These are phyloP conservation scores for Chaunax sp. DNA, from an alignment of 2,797 vertebrate genomes.

Conservation along the genomic window DNA sequence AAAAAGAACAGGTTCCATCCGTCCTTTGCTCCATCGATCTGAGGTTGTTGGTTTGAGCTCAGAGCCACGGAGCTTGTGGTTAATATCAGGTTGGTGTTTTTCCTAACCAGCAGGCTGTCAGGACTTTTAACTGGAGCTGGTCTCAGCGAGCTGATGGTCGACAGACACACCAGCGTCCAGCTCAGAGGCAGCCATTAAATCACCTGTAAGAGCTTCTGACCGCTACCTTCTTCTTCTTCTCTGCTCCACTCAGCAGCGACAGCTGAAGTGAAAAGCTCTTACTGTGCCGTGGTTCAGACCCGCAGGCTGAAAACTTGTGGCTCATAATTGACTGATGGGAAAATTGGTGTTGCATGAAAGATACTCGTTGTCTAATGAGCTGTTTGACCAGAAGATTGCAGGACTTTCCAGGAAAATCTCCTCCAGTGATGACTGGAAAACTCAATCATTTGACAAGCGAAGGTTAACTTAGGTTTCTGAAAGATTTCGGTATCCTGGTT, in stretches of 20 bases:
- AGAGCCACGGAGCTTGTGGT: conserved; percentile 40
- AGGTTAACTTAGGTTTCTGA: no score
- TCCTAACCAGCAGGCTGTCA: conserved; percentile 48
- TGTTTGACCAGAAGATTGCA: background rate
- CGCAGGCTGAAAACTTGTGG: conserved; percentile 13
- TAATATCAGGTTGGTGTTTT: conserved; percentile 56
- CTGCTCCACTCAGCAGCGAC: conserved; percentile 20
- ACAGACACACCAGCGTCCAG: conserved; percentile 11
- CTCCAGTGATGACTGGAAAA: no score
- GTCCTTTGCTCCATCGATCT: no score
- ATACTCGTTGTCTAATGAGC: background rate
- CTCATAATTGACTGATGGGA: background rate
- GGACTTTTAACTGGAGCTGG: conserved; percentile 42
- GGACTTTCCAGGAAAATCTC: conserved; percentile 7
- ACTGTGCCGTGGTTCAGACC: conserved; percentile 3
- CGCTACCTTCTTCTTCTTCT: conserved; percentile 38
- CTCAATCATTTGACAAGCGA: background rate
- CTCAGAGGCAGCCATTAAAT: conserved; percentile 38
- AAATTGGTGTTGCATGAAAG: background rate
- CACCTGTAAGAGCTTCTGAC: conserved; percentile 55
- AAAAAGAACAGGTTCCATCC: no score
- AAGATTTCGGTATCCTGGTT: background rate
- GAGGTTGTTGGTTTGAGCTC: background rate
- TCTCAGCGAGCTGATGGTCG: conserved; percentile 30
- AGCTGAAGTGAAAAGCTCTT: conserved; percentile 43